Base-by-base conservation (phyloP, 2,888 invertebrate genomes). In the Lamellibrachia columna region DNA sequence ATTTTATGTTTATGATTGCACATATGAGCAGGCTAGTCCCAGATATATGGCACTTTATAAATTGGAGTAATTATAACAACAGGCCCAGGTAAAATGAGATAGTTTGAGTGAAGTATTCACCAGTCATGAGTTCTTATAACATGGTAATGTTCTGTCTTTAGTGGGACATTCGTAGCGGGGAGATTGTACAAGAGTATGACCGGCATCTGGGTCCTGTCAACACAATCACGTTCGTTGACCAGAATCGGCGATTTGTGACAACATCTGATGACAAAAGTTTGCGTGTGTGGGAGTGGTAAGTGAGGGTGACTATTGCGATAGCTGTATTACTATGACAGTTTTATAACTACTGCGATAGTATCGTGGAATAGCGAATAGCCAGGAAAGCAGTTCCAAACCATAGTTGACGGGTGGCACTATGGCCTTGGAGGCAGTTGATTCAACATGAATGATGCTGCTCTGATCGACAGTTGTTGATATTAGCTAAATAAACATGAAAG, bases 201-300 rank as follows among this genome's bases (percentile, higher is more conserved):
- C 97, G 99, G 1, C 99, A 99, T 97, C 97, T 99, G 94, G 99
- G 99, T 8, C 99, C 99, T 2, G 99, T 99, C 1, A 99, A 99
- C 96, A 98, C 99, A 0, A 99, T 99, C 95, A 99, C 99, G 0
- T 99, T 99, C 97, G 99, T 99, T 1, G 99, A 99, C 96, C 99
- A 99, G 95, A 99, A 99, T 97, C 97, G 99, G 53, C 97, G 99
- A 95, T 99, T 99, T 97, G 99, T 99, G 4, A 99, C 99, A 28
- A 99, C 99, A 0, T 99, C 99, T 0, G 99, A 99, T 96, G 99
- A 99, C 96, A 99, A 99, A 97, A 99, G 99, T 96, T 97, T 99
- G 94, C 97, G 99, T 92, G 99, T 99, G 92, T 99, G 99, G 99
- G 99, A 99, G 97, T 99, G 99, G 99, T 98, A 96, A 96, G 97